Base-by-base conservation (phyloP, 2,888 invertebrate species). In the Pristionchus entomophagus region DNA sequence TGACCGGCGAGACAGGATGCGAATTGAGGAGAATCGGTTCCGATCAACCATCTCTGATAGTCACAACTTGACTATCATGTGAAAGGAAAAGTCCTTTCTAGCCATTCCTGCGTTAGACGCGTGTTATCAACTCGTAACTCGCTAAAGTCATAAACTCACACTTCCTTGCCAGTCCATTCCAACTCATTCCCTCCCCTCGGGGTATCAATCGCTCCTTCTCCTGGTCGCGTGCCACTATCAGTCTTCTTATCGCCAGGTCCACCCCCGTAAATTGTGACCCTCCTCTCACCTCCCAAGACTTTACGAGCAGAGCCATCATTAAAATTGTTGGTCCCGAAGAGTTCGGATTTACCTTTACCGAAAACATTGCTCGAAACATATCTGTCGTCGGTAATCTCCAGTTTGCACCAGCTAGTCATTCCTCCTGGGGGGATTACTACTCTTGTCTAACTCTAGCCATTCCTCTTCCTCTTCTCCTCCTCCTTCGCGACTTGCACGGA, bases 151-250 rank as follows among this genome's bases (percentile, higher is more conserved):
- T 73, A 73, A 73, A 73, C 32, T 73, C n/a, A 45, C 73, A 73
- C 73, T 41, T 65, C 32, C 65, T 3, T 32, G 14, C 26, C 73
- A 14, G 35, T 26, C 59, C 38, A n/a, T n/a, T 19, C 73, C 41
- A 73, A 65, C 35, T 35, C 32, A 59, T 35, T 35, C 35, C 62
- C 62, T 19, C 32, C 56, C 17, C 26, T 17, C 22, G 22, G 41
- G 73, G 73, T 73, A 73, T 73, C 73, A 73, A 73, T 73, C 65
- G 32, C 56, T 59, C 35, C 35, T 14, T 14, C 19, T 35, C 0
- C 73, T 73, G 73, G 73, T 73, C 73, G 73, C 73, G 73, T 73
- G 73, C 45, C 73, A 35, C n/a, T n/a, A n/a, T n/a, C n/a, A n/a
- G n/a, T n/a, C n/a, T n/a, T 65, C 19, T 45, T 45, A 45, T 26